Evolutionary conservation across 1,140 invertebrate genomes (phyloP).

Genomic region (Xylocopa sonorina): DNA sequence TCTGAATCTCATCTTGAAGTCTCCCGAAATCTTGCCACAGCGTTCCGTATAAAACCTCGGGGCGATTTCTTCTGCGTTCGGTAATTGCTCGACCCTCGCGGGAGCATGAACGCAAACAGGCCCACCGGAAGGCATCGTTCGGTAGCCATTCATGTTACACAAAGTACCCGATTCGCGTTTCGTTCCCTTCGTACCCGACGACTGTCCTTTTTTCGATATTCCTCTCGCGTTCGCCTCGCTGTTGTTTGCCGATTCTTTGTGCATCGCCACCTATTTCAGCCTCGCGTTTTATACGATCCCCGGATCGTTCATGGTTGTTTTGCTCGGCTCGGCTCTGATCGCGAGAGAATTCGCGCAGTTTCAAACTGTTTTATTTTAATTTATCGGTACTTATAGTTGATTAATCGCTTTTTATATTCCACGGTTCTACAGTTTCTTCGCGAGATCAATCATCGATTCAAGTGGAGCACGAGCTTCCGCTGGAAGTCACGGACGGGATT

Average conservation of each 20-base stretch:
- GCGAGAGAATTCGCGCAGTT: too few species aligned
- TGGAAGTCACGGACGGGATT: constrained; percentile 18
- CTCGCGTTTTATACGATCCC: neutral
- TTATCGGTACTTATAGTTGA: too few species aligned
- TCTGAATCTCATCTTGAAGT: neutral
- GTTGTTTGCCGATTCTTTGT: neutral
- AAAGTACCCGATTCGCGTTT: neutral
- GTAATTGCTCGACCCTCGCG: neutral
- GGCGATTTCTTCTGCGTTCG: neutral
- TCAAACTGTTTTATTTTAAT: too few species aligned
- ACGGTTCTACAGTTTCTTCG: too few species aligned
- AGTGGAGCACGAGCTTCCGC: neutral
- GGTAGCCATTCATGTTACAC: neutral
- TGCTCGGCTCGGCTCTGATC: too few species aligned
- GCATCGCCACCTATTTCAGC: neutral
- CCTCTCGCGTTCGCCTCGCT: neutral
- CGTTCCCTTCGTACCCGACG: neutral
- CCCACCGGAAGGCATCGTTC: neutral
- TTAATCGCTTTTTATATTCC: too few species aligned
- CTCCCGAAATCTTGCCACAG: neutral
- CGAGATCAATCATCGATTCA: too few species aligned
- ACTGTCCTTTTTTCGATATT: neutral
- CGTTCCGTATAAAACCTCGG: neutral
- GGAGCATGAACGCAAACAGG: neutral
- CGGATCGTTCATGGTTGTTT: neutral